These are phyloP conservation scores for Caretta caretta DNA, from an alignment of 2,113 vertebrate species.

Conservation along the genomic window DNA sequence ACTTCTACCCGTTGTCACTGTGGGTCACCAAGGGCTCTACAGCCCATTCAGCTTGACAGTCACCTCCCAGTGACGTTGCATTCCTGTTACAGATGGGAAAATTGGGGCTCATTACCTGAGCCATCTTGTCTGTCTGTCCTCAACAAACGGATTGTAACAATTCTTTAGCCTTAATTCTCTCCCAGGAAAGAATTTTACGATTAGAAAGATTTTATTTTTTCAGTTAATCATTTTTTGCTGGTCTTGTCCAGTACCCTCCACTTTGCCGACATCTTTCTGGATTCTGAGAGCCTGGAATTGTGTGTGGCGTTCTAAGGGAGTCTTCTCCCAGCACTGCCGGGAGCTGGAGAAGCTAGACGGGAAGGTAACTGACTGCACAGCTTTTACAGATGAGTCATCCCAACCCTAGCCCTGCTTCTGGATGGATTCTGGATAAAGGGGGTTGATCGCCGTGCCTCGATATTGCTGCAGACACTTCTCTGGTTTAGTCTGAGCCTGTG, in stretches of 20 bases:
- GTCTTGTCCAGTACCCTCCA: slow-evolving; percentile 47
- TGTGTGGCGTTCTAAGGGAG: not conserved
- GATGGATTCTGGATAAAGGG: not conserved
- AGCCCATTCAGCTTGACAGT: not conserved
- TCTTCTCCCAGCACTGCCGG: not conserved
- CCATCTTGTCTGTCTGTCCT: slow-evolving; percentile 46
- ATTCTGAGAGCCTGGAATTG: not conserved
- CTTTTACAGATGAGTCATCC: not conserved
- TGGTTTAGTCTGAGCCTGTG: not conserved
- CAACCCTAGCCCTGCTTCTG: not conserved
- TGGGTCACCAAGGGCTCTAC: not conserved
- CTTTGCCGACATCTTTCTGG: slow-evolving; percentile 36
- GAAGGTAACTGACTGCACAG: not conserved
- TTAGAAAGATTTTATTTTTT: slow-evolving; percentile 23
- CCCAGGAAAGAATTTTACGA: slow-evolving; percentile 28
- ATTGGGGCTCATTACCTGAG: slow-evolving; percentile 48
- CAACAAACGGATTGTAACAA: slow-evolving; percentile 37
- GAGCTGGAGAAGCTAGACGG: not conserved
- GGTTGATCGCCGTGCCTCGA: not conserved
- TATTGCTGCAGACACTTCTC: not conserved
- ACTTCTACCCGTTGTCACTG: not conserved
- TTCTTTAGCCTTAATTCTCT: slow-evolving; percentile 30
- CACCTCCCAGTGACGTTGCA: not conserved
- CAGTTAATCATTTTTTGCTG: slow-evolving; percentile 35
- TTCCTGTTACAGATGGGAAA: slow-evolving; percentile 15